phyloP scores from a whole-genome alignment of 2,797 vertebrate species.

The Myripristis jacobus region DNA sequence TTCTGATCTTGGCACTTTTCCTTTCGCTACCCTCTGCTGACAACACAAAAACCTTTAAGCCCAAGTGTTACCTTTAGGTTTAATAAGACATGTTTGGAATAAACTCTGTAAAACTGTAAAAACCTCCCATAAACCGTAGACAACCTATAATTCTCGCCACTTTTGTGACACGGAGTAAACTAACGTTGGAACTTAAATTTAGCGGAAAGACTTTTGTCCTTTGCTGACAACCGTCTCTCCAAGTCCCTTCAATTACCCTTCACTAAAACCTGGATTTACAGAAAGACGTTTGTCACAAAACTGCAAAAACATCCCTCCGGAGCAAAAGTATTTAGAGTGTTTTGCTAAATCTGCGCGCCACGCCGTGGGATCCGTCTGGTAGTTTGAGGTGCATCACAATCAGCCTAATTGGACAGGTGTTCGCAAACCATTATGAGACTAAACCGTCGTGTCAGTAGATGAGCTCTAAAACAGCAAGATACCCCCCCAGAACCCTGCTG shows the following conservation, averaged over 20 bases:
- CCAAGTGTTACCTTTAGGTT: conserved; percentile 40
- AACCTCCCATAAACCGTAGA: conserved; percentile 42
- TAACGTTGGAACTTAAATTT: conserved; percentile 63
- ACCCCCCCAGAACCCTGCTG: conserved; percentile 64
- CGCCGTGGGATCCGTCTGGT: conserved; percentile 68
- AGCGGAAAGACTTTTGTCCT: conserved; percentile 73
- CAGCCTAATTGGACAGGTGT: conserved; percentile 84
- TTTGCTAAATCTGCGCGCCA: conserved; percentile 74
- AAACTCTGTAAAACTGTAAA: conserved; percentile 24
- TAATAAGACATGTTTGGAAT: conserved; percentile 42
- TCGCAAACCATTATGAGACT: conserved; percentile 77
- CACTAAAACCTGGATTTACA: conserved; percentile 80
- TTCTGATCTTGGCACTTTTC: conserved; percentile 18
- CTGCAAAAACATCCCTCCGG: conserved; percentile 67
- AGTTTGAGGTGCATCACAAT: conserved; percentile 78
- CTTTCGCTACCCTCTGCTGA: conserved; percentile 26
- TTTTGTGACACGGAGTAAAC: conserved; percentile 52
- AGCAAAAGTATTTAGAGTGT: conserved; percentile 67
- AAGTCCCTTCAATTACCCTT: conserved; percentile 76
- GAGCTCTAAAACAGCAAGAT: conserved; percentile 75
- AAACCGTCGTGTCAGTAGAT: conserved; percentile 75
- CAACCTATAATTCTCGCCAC: conserved; percentile 57
- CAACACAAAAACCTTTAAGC: conserved; percentile 32
- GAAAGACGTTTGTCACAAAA: conserved; percentile 78
- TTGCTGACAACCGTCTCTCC: conserved; percentile 66